These are phyloP conservation scores for Drosophila mimica DNA, from an alignment of 2,888 invertebrate genomes.

Conservation along the genomic window DNA sequence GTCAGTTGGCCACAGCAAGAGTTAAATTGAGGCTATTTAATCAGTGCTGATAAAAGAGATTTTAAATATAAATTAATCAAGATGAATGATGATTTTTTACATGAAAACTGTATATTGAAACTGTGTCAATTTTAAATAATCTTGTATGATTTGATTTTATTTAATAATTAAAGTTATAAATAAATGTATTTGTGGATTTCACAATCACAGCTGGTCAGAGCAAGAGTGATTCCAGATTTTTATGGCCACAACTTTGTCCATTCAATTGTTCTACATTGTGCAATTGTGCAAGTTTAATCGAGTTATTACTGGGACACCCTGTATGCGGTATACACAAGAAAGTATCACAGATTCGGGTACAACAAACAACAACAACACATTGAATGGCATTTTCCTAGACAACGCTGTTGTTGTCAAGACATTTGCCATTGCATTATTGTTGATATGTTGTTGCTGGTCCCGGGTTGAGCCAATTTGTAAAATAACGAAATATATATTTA, in stretches of 20 bases:
- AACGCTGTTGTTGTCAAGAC: slow-evolving; percentile 61
- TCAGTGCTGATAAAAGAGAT: background rate
- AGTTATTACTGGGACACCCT: slow-evolving; percentile 25
- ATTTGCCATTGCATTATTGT: slow-evolving; percentile 40
- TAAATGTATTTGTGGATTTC: background rate
- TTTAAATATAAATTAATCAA: background rate
- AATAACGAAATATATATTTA: slow-evolving; percentile 63
- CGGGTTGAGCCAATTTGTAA: slow-evolving; percentile 72
- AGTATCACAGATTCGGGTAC: slow-evolving; percentile 15
- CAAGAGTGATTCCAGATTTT: background rate
- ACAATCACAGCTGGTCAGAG: too few species aligned
- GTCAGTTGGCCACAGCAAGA: too few species aligned
- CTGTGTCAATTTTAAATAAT: background rate
- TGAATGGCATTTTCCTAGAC: slow-evolving; percentile 47
- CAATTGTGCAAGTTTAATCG: background rate
- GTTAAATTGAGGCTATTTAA: background rate
- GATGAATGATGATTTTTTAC: background rate
- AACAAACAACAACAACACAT: slow-evolving; percentile 13
- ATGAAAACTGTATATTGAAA: background rate
- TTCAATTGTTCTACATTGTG: background rate
- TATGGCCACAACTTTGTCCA: background rate
- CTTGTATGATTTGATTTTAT: background rate
- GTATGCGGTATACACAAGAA: slow-evolving; percentile 16
- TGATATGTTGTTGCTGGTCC: slow-evolving; percentile 48
- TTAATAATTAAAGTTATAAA: background rate